Evolutionary conservation across 2,797 vertebrate genomes (phyloP).

Genomic region (Anas acuta): DNA sequence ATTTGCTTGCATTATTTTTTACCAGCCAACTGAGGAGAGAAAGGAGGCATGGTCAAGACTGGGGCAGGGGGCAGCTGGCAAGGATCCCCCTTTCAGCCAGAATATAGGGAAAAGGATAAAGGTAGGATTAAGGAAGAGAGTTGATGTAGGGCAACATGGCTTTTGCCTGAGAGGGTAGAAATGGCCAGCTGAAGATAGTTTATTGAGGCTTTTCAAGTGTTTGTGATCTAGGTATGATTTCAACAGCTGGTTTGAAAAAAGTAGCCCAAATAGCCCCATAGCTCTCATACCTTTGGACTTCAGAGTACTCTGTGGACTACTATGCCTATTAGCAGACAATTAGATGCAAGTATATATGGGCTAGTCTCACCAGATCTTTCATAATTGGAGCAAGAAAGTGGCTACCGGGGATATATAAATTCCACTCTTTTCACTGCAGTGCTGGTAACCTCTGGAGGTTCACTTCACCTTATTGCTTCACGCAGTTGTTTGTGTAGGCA

Average conservation of each 20-base stretch:
- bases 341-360: background rate
- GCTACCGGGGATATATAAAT: background rate
- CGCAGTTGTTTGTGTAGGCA: conserved; percentile 28
- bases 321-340: background rate
- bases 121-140: background rate
- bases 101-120: background rate
- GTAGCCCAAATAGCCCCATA: background rate
- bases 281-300: background rate
- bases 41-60: background rate
- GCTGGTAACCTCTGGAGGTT: background rate
- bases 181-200: background rate
- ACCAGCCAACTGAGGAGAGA: background rate
- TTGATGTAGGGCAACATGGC: background rate
- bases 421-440: background rate
- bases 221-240: background rate
- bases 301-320: background rate
- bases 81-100: background rate
- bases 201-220: background rate
- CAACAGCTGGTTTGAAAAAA: background rate
- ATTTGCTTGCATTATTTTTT: background rate
- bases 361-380: background rate
- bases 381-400: background rate
- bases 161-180: background rate
- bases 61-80: background rate
- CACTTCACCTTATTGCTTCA: background rate